phyloP scores from a whole-genome alignment of 2,888 invertebrate species.

The Dyspetes luteomarginatus region DNA sequence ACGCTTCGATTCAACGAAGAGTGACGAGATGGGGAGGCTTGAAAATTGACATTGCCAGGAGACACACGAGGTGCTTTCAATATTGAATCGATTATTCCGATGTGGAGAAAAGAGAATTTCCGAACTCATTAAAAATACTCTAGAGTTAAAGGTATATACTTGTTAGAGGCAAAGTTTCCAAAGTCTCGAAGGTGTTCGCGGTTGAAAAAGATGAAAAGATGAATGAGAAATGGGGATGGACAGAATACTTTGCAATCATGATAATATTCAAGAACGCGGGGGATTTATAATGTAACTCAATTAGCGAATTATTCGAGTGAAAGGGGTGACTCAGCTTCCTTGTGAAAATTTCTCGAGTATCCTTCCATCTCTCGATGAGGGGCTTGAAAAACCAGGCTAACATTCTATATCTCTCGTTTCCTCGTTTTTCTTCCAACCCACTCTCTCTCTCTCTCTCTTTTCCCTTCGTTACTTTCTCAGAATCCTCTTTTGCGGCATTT shows the following conservation, averaged over 20 bases:
- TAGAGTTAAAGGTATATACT: constrained; percentile 15
- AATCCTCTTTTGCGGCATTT: constrained; percentile 61
- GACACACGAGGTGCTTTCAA: constrained; percentile 5
- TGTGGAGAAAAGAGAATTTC: neutral
- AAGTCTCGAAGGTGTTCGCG: constrained; percentile 20
- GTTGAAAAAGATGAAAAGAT: constrained; percentile 24
- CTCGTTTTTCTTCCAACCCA: constrained; percentile 54
- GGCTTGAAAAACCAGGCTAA: constrained; percentile 70
- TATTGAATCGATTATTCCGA: constrained; percentile 47
- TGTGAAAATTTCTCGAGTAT: constrained; percentile 43
- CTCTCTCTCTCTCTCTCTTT: constrained; percentile 9
- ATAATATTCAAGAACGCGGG: constrained; percentile 55
- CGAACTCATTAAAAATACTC: constrained; percentile 22
- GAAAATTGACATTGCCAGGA: constrained; percentile 33
- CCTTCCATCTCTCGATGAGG: constrained; percentile 54
- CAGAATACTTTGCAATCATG: constrained; percentile 49
- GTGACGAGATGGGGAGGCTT: constrained; percentile 33
- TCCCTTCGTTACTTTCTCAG: constrained; percentile 33
- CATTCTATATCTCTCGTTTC: constrained; percentile 50
- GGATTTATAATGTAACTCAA: constrained; percentile 60
- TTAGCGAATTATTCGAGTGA: constrained; percentile 61
- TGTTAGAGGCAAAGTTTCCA: constrained; percentile 25
- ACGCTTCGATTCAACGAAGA: neutral
- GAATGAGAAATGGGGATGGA: too few species aligned
- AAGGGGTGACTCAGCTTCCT: constrained; percentile 53